A percentile compares a stretch with the other conserved stretches of the same genome.
These are phyloP conservation scores for Aldabrachelys gigantea DNA, from an alignment of 2,113 vertebrate species.

Conservation along the genomic window DNA sequence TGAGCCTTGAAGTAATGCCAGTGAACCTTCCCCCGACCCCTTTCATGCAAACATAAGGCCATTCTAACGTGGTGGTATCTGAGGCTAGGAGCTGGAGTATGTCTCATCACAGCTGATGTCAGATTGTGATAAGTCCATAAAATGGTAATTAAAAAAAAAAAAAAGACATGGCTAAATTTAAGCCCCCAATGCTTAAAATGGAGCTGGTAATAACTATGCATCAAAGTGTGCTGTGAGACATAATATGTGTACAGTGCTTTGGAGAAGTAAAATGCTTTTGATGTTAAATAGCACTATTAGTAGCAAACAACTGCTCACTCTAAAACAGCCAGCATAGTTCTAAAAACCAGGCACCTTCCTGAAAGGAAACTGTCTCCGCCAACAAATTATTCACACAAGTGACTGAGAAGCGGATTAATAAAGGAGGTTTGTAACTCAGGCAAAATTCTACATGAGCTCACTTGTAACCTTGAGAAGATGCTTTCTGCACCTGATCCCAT, in stretches of 20 bases:
- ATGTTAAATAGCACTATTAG: slow-evolving; percentile 5
- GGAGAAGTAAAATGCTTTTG: not conserved
- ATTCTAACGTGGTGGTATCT: slow-evolving; percentile 14
- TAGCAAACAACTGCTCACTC: not conserved
- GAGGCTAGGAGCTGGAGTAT: slow-evolving; percentile 40
- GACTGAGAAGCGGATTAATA: not conserved
- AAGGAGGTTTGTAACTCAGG: not conserved
- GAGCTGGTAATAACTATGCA: not conserved
- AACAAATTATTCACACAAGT: not conserved
- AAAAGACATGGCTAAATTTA: slow-evolving; percentile 7
- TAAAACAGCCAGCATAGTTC: slow-evolving; percentile 15
- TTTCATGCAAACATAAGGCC: slow-evolving; percentile 16
- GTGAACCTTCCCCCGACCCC: not conserved
- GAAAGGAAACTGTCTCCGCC: not conserved
- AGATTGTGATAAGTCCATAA: slow-evolving; percentile 32
- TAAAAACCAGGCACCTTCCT: not conserved
- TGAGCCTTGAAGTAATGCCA: slow-evolving; percentile 53
- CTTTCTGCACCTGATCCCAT: not conserved
- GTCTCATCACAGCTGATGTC: slow-evolving; percentile 38
- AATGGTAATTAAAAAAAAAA: slow-evolving; percentile 14
- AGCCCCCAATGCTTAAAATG: not conserved
- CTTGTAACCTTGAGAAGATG: not conserved
- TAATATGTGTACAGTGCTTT: slow-evolving; percentile 11
- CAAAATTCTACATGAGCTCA: not conserved
- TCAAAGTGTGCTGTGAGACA: not conserved